These are phyloP conservation scores for Apostichopus leukothele DNA, from an alignment of 53 echinoderm and acorn worm species.

Conservation along the genomic window DNA sequence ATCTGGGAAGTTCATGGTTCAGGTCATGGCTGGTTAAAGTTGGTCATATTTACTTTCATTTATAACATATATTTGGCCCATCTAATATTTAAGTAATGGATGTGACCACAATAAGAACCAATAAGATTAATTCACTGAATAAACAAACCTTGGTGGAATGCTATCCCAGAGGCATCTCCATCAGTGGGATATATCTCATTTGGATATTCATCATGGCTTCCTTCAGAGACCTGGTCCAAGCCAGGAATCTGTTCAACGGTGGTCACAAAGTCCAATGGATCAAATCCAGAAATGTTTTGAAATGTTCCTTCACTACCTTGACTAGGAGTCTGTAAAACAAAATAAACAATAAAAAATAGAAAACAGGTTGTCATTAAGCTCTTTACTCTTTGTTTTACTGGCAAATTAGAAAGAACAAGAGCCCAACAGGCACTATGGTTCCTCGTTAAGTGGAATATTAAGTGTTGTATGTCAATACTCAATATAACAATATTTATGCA, in stretches of 20 bases:
- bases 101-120: not conserved
- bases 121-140: not conserved
- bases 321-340: not conserved
- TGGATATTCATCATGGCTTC: not conserved
- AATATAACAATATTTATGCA: no score
- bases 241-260: not conserved
- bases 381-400: no score
- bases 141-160: not conserved
- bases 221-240: not conserved
- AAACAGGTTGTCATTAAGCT: not conserved
- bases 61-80: no score
- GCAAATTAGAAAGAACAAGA: no score
- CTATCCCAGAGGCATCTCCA: not conserved
- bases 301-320: not conserved
- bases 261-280: slow-evolving; percentile 15
- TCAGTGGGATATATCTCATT: not conserved
- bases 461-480: no score
- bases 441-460: not conserved
- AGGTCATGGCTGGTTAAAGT: no score
- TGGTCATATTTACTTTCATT: no score
- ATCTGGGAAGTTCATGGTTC: no score
- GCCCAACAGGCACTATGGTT: no score
- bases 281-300: not conserved
- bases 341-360: not conserved
- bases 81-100: no score